phyloP scores from a whole-genome alignment of 2,888 invertebrate genomes.

The Diachrysia chrysitis region DNA sequence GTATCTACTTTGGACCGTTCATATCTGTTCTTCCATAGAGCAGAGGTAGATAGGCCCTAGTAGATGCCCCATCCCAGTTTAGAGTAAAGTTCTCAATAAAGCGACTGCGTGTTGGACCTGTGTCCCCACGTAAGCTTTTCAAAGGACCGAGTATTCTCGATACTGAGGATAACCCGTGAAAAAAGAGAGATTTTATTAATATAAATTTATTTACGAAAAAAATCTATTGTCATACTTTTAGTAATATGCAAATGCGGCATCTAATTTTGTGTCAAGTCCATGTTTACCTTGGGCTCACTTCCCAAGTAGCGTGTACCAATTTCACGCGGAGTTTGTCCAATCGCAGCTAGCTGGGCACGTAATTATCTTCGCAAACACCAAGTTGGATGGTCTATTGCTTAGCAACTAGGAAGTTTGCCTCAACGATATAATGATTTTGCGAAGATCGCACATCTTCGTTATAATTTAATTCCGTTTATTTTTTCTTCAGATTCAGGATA shows the following conservation, averaged over 20 bases:
- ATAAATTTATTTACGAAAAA: too few species aligned
- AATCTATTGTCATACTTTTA: too few species aligned
- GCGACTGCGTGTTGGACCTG: too few species aligned
- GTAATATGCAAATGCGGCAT: background rate
- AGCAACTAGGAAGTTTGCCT: conserved; percentile 57
- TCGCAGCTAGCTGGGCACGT: conserved; percentile 70
- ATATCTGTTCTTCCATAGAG: too few species aligned
- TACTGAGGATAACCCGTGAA: too few species aligned
- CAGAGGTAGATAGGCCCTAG: too few species aligned
- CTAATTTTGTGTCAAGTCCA: conserved; percentile 18
- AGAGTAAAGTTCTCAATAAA: too few species aligned
- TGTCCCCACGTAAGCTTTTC: too few species aligned
- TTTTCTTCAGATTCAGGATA: background rate
- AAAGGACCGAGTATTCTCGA: too few species aligned
- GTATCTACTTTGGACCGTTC: too few species aligned
- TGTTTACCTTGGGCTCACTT: conserved; percentile 27
- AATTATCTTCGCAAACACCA: conserved; percentile 79
- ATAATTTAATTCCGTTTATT: background rate
- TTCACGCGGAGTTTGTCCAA: conserved; percentile 74
- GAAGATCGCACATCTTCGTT: background rate
- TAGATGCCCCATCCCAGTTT: too few species aligned
- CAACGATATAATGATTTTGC: conserved; percentile 62
- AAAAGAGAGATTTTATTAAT: too few species aligned
- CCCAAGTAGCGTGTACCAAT: conserved; percentile 74
- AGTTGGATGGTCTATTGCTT: conserved; percentile 58